A percentile compares a stretch with the other conserved stretches of the same genome.
These are phyloP conservation scores for Prunella fulvescens DNA, from an alignment of 2,113 vertebrate species.

Conservation along the genomic window DNA sequence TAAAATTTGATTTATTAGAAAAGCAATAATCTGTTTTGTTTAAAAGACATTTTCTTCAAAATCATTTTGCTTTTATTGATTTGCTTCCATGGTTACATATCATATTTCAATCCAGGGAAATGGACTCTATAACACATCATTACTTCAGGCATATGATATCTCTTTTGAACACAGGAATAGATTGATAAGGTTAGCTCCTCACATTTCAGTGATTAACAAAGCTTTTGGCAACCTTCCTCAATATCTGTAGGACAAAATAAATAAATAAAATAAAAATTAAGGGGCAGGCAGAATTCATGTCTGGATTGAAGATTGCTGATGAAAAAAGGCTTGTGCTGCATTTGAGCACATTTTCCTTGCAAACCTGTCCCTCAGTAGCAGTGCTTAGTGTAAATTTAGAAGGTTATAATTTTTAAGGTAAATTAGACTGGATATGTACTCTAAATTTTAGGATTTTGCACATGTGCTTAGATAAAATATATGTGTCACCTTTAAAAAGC, in stretches of 20 bases:
- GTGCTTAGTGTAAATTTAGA: background rate
- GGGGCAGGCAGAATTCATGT: background rate
- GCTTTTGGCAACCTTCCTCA: background rate
- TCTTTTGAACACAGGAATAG: background rate
- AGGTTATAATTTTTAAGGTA: background rate
- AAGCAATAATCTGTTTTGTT: background rate
- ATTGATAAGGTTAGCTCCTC: background rate
- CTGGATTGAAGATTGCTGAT: background rate
- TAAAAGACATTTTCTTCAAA: slow-evolving; percentile 9
- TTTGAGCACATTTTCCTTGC: background rate
- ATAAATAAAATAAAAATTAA: background rate
- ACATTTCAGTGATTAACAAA: background rate
- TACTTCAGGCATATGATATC: background rate
- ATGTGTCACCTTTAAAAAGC: background rate
- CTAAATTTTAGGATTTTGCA: background rate
- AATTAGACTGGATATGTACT: background rate
- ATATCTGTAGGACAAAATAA: background rate
- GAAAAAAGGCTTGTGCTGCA: background rate
- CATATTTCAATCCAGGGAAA: background rate
- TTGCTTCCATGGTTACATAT: background rate
- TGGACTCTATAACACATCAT: background rate
- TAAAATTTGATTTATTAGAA: background rate
- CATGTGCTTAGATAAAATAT: background rate
- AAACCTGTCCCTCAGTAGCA: background rate
- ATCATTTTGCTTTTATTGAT: slow-evolving; percentile 3